These are phyloP conservation scores for Empis livida DNA, from an alignment of 2,888 invertebrate species.

Conservation along the genomic window DNA sequence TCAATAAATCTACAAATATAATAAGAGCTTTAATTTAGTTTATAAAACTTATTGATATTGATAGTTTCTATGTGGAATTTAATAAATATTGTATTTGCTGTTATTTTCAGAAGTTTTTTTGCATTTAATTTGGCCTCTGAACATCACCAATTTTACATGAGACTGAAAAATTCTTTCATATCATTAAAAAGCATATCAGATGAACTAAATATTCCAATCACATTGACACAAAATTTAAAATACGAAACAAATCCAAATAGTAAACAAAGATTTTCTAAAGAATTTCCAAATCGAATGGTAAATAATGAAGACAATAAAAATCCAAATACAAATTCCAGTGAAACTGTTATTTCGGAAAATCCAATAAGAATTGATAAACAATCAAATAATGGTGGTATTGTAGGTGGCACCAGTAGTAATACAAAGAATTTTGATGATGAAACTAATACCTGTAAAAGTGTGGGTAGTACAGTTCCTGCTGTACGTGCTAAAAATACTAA, in stretches of 20 bases:
- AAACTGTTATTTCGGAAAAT: slow-evolving; percentile 5
- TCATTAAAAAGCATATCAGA: slow-evolving; percentile 50
- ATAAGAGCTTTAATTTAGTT: no score
- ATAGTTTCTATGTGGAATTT: no score
- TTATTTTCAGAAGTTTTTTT: slow-evolving; percentile 46
- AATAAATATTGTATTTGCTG: no score
- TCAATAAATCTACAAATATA: no score
- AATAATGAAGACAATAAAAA: not conserved
- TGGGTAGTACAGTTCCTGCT: not conserved
- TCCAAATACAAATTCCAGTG: not conserved
- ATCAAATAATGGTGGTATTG: slow-evolving; percentile 5
- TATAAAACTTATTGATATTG: no score
- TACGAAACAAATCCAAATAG: not conserved
- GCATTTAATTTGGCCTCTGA: slow-evolving; percentile 65
- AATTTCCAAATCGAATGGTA: not conserved
- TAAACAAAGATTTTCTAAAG: not conserved
- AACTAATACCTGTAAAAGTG: not conserved
- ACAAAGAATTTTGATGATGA: not conserved
- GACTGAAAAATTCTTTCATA: slow-evolving; percentile 56
- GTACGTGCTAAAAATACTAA: slow-evolving; percentile 14
- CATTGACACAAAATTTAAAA: slow-evolving; percentile 1
- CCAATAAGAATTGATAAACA: slow-evolving; percentile 13
- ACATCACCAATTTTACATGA: slow-evolving; percentile 63
- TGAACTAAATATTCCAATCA: slow-evolving; percentile 43
- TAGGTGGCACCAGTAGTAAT: not conserved